phyloP scores from a whole-genome alignment of 2,113 vertebrate species.

The Panurus biarmicus region DNA sequence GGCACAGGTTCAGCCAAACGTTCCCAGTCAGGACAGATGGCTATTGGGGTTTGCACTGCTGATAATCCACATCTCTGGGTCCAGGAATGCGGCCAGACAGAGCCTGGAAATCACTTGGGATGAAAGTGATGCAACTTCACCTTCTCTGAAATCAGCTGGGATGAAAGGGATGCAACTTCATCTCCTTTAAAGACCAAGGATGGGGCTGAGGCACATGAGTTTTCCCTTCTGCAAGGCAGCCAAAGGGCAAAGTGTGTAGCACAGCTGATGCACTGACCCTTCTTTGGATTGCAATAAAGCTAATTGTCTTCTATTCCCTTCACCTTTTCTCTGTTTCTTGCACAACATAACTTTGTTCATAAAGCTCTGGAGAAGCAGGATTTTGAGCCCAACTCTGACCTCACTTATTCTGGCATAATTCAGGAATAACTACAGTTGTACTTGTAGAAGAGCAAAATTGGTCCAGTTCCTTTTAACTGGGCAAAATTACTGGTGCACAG shows the following conservation, averaged over 20 bases:
- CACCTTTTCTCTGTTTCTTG: background rate
- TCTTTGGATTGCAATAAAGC: background rate
- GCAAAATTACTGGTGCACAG: background rate
- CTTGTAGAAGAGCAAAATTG: background rate
- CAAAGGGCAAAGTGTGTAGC: background rate
- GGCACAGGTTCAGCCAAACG: background rate
- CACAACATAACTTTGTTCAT: background rate
- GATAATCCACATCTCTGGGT: background rate
- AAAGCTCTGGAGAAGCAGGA: background rate
- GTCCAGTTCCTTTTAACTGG: background rate
- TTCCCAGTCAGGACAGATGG: background rate
- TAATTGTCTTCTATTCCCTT: background rate
- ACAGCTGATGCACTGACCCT: background rate
- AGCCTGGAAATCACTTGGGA: background rate
- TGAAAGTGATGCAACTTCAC: background rate
- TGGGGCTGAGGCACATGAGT: background rate
- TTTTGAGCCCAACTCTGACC: background rate
- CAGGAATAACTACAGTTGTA: background rate
- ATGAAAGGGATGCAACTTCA: background rate
- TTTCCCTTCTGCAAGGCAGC: background rate
- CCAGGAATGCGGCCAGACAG: accelerated
- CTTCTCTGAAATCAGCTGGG: background rate
- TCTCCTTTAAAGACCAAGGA: background rate
- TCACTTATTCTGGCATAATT: background rate
- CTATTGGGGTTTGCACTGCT: background rate